Evolutionary conservation across 2,113 vertebrate species (phyloP), one percentile per base, ranked within the genome.

Genomic region (Paramormyrops kingsleyae): DNA sequence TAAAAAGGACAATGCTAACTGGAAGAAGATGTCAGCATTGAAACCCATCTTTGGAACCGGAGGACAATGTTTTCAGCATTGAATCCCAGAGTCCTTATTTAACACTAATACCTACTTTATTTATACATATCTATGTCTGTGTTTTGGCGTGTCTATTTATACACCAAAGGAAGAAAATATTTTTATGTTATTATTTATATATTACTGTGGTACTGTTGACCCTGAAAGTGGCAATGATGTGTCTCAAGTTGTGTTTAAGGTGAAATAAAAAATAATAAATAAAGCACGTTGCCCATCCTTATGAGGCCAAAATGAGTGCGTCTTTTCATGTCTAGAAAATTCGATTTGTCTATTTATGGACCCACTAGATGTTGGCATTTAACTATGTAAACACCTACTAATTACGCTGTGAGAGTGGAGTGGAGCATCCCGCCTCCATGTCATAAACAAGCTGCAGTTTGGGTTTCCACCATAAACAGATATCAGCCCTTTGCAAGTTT

Each of bases 391-490:
- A 62, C 56, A 88, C 56, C 87, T 62, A 46, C 35, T 56, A 35
- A 59, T 87, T 59, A 56, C 87, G 10, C 85, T 31, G 85, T 12
- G 24, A 47, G 47, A 46, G 85, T 17, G 24, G 2, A 87, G 9
- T 35, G 35, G 31, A 24, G 56, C 17, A 13, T 62, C 42, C 52
- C 19, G 49, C 49, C 31, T 87, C 85, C 86, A 24, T 53, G 21
- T 31, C 50, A 87, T 87, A 53, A 56, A 53, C 83, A 53, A 52
- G 53, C 35, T 35, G 52, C 31, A 88, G 87, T 42, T 87, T 49
- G 31, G 87, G 39, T 88, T 59, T 62, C 13, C 39, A 39, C 85
- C 49, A 35, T 87, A 88, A 88, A 62, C 56, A 88, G 19, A 88
- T 56, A 59, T 31, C 31, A 17, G 19, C 10, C 56, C 35, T 88